Evolutionary conservation across 2,888 invertebrate genomes (phyloP), one percentile per base, ranked within the genome.

Genomic region (Beris morrisii): DNA sequence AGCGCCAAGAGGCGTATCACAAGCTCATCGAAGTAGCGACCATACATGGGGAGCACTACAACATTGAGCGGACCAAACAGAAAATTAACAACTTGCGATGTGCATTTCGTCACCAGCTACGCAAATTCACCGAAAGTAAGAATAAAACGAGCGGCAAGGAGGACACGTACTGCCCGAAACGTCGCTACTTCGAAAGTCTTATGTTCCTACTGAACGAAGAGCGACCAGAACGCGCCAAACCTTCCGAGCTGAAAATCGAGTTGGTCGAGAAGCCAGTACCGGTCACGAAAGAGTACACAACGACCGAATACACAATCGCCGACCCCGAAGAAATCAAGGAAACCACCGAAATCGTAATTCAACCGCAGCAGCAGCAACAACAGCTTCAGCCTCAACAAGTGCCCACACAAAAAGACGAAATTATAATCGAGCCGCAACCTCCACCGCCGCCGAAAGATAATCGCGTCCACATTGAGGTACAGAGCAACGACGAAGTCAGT

Each of bases 201-300:
- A 79, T 80, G 79, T 80, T 80, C 71, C 69, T 80, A n/a, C 76
- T 76, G 69, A 79, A 80, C 59, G 79, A 80, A 63, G 79, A 80
- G 66, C 78, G 73, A 15, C 74, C 73, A 48, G 74, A 74, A 59
- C 55, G 67, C 44, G 74, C 74, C 52, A 72, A 74, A 5, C 72
- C 72, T 57, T 4, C 65, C 65, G 3, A 71, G 71, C 6, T 71
- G 72, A 31, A 75, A 75, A 52, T 72, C 73, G 55, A 71, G 72
- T 1, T 73, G 74, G n/a, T 66, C 73, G 70, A 31, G 59, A 69
- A 4, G 11, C 28, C n/a, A n/a, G 7, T 6, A n/a, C 6, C 13
- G 43, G 22, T 30, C n/a, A 32, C 11, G 7, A 45, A 9, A 11
- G 28, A 55, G 28, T 32, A 52, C n/a, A 48, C 64, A 7, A 57